Evolutionary conservation across 2,888 invertebrate genomes (phyloP).

Genomic region (Drosophila subquinaria): DNA sequence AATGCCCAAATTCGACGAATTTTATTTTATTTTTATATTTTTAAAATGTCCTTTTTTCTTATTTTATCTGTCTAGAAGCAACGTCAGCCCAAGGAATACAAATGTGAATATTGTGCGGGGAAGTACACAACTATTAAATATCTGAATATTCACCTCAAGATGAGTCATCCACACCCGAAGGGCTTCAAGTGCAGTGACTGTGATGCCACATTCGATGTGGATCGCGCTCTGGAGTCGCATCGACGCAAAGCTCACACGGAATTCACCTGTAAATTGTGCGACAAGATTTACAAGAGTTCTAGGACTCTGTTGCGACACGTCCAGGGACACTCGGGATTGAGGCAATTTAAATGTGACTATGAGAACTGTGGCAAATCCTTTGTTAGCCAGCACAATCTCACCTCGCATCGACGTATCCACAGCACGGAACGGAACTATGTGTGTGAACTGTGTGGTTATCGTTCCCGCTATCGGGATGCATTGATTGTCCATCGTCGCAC

Average conservation of each 20-base stretch:
- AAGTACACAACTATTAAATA: constrained; percentile 65
- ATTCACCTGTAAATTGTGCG: constrained; percentile 65
- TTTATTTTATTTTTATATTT: too few relatives aligned
- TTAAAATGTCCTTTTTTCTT: neutral
- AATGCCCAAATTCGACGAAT: too few relatives aligned
- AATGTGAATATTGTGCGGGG: constrained; percentile 57
- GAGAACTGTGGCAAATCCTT: constrained; percentile 78
- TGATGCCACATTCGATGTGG: constrained; percentile 55
- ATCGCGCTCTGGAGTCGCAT: constrained; percentile 65
- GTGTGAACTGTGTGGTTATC: constrained; percentile 80
- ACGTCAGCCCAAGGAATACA: constrained; percentile 47
- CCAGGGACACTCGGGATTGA: constrained; percentile 68
- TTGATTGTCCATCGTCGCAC: constrained; percentile 76
- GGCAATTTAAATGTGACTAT: constrained; percentile 69
- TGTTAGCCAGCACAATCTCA: constrained; percentile 69
- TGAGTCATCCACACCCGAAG: constrained; percentile 69
- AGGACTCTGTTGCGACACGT: constrained; percentile 69
- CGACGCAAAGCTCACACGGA: constrained; percentile 66
- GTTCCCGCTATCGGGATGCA: constrained; percentile 73
- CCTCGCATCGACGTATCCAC: constrained; percentile 73
- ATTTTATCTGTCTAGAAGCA: constrained; percentile 36
- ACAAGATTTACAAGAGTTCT: constrained; percentile 73
- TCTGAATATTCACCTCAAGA: constrained; percentile 64
- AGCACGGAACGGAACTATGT: constrained; percentile 75
- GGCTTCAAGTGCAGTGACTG: constrained; percentile 70